A percentile compares a stretch with the other conserved stretches of the same genome.
Evolutionary conservation across 2,888 invertebrate genomes (phyloP).

Genomic region (Cryptosula pallasiana): DNA sequence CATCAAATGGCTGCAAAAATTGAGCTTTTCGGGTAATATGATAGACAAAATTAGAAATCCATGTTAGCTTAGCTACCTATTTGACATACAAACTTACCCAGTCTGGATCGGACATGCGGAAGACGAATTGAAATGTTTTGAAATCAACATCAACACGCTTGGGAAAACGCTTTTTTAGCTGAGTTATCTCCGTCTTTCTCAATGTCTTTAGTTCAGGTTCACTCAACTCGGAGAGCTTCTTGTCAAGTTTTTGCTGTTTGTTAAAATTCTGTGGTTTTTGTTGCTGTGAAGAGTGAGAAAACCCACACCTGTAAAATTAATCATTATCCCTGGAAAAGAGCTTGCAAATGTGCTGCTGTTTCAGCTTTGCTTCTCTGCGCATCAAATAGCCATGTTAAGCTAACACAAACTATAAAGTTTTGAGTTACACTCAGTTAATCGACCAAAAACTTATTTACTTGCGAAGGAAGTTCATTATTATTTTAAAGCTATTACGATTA

Average conservation of each 20-base stretch:
- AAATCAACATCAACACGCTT: conserved; percentile 29
- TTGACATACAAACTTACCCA: conserved; percentile 39
- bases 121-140: conserved; percentile 32
- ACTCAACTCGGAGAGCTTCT: conserved; percentile 27
- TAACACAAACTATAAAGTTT: too few species aligned
- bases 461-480: too few species aligned
- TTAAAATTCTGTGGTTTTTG: not conserved
- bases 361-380: too few species aligned
- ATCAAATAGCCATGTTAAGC: too few species aligned
- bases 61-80: too few species aligned
- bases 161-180: conserved; percentile 41
- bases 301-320: conserved; percentile 15
- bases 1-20: conserved; percentile 45
- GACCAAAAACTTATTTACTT: too few species aligned
- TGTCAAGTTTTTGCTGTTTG: not conserved
- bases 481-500: too few species aligned
- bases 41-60: too few species aligned
- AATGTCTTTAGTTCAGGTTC: conserved; percentile 33
- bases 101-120: conserved; percentile 45
- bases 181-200: conserved; percentile 37
- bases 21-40: too few species aligned
- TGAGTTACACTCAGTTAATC: too few species aligned
- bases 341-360: too few species aligned
- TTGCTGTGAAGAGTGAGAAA: not conserved
- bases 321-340: too few species aligned